Base-by-base conservation (phyloP, 2,888 invertebrate genomes). In the Dryomyza anilis region DNA sequence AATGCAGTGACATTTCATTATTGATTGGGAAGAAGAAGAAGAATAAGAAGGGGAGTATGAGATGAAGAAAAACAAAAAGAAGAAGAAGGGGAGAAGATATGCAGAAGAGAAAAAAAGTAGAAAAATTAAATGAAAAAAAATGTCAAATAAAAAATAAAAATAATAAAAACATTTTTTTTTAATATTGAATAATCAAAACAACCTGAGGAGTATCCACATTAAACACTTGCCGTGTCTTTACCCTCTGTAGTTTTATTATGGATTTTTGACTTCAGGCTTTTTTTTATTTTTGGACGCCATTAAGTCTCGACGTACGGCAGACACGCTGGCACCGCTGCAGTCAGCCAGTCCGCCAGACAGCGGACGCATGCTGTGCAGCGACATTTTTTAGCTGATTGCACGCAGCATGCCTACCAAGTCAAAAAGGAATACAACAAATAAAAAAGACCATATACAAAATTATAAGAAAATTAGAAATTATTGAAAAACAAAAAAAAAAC, bases 291-390 rank as follows among this genome's bases (percentile, higher is more conserved):
- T 30, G 39, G 67, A 70, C 79, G 76, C 77, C 79, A 71, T 71
- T 72, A 73, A 74, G 77, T 78, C 77, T 77, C 74, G 73, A 66
- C n/a, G 62, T 60, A 58, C 56, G 64, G 76, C 77, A 77, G 77
- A 77, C 77, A 74, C 65, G 57, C 58, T 78, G 77, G 77, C 78
- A 78, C 78, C 78, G 50, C 29, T n/a, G 16, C 21, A 21, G 7
- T n/a, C n/a, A n/a, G 46, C 21, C 12, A 12, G 12, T 29, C 21
- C 46, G 59, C 39, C 19, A 16, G 48, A n/a, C n/a, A n/a, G n/a
- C n/a, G n/a, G 68, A 69, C 73, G 70, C 71, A 74, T 63, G 75
- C 61, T 61, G 61, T 61, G 61, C 45, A 52, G 53, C 45, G 61
- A 61, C 61, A 61, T 27, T 61, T 61, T 39, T 52, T 23, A 53